These are phyloP conservation scores for Sphenopsis melanotis DNA, from an alignment of 2,797 vertebrate genomes.

Conservation along the genomic window DNA sequence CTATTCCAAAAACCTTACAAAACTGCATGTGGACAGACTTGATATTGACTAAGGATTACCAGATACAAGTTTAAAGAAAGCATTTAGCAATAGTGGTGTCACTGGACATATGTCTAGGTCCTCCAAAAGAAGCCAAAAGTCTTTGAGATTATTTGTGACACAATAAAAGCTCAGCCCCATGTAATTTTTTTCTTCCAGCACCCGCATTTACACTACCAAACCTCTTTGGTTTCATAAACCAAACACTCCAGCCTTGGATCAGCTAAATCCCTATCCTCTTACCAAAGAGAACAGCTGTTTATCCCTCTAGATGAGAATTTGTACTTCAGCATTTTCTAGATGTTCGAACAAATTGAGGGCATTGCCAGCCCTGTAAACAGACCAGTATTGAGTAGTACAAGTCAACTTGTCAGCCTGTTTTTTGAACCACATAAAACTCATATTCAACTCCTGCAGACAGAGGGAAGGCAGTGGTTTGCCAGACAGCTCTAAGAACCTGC, in stretches of 20 bases:
- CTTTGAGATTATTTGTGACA: neutral
- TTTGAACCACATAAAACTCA: rapidly evolving
- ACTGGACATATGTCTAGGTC: too few relatives aligned
- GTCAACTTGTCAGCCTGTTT: neutral
- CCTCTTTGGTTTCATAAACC: neutral
- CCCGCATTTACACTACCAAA: neutral
- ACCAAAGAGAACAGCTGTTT: neutral
- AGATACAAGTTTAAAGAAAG: neutral
- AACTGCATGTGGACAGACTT: neutral
- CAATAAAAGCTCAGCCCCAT: neutral
- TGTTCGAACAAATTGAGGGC: neutral
- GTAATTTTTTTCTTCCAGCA: neutral
- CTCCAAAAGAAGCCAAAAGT: neutral
- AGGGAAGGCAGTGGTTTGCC: neutral
- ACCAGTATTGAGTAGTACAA: neutral
- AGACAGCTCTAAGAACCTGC: neutral
- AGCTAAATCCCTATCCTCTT: neutral
- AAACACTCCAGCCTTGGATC: neutral
- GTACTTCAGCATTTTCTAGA: neutral
- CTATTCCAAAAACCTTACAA: neutral
- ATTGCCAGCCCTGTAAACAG: neutral
- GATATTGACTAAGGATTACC: neutral
- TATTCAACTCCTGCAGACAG: neutral
- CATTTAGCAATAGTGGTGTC: neutral
- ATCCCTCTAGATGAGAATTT: neutral